Evolutionary conservation across 2,113 vertebrate genomes (phyloP), one percentile per base, ranked within the genome.

Genomic region (Diphyllodes magnificus): DNA sequence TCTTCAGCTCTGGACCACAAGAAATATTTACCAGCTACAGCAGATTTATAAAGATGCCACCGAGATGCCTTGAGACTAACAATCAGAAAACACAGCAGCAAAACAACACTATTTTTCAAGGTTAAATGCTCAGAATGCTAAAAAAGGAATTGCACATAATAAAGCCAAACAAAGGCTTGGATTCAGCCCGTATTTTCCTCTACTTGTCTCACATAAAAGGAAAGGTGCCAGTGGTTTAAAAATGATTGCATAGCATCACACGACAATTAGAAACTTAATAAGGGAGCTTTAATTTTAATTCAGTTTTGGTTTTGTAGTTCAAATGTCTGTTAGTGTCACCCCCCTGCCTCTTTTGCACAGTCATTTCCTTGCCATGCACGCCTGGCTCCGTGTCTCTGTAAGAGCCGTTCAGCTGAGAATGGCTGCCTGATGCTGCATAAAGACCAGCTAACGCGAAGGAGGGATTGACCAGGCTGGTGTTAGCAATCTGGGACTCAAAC

Each of bases 21-120:
- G 97, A 97, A 98, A 97, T 97, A 97, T 98, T 98, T 97, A 96
- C 96, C 80, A 97, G 95, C 94, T 96, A 86, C 72, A 93, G 91
- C 95, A 97, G 96, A 97, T 97, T 98, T 97, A 97, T 98, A 98
- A 97, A 97, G 97, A 98, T 98, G 97, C 97, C 96, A 97, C 78
- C 2, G 92, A 97, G 97, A 98, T 96, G 98, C 96, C 96, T 97
- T 96, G 95, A 98, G 97, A 98, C 97, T 97, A 97, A 96, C 96
- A 97, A 97, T 98, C 95, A 97, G 97, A 95, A 97, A 97, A 97
- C 93, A 91, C 95, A 91, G 97, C 92, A 91, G 97, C 96, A 95
- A 96, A 97, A 97, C 96, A 97, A 95, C 96, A 94, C 95, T 94
- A 95, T 97, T 97, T 97, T 97, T 98, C 98, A 98, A 98, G 97